Conservation (phyloP, 2,888 invertebrate species). For the Malacosoma neustria region DNA sequence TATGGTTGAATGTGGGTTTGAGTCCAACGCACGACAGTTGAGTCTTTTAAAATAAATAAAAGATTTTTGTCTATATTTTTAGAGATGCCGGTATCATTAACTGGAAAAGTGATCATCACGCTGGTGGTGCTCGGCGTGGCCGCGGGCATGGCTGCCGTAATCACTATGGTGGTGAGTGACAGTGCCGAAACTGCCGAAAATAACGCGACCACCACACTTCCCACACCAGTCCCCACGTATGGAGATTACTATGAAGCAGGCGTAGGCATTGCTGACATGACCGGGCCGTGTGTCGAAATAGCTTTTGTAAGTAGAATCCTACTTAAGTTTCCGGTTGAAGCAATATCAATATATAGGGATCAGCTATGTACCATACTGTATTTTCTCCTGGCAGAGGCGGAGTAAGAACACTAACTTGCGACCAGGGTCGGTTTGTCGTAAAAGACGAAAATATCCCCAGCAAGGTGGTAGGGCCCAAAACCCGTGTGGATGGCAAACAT, state of each 20-base stretch:
- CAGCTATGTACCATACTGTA: no score
- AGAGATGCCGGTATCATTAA: slow-evolving; percentile 38
- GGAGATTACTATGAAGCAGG: slow-evolving; percentile 73
- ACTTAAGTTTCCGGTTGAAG: background rate
- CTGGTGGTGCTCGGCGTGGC: slow-evolving; percentile 34
- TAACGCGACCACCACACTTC: background rate
- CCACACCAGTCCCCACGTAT: slow-evolving; percentile 1
- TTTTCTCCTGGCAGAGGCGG: no score
- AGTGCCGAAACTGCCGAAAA: slow-evolving; percentile 6
- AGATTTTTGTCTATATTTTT: slow-evolving; percentile 16
- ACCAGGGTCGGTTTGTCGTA: no score
- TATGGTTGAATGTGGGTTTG: no score
- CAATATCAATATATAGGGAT: slow-evolving; percentile 1
- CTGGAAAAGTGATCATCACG: slow-evolving; percentile 40
- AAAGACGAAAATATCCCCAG: no score
- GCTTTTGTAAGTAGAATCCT: slow-evolving; percentile 85
- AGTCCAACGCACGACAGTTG: no score
- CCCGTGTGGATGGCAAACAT: no score
- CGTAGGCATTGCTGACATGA: slow-evolving; percentile 92
- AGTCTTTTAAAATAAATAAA: no score
- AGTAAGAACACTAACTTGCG: no score
- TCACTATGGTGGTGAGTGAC: slow-evolving; percentile 33
- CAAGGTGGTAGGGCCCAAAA: no score
- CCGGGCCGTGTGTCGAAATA: slow-evolving; percentile 93
- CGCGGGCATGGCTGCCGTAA: slow-evolving; percentile 37